A percentile compares a stretch with the other conserved stretches of the same genome.
phyloP scores from a whole-genome alignment of 2,797 vertebrate species.

The Poeciliopsis presidionis region DNA sequence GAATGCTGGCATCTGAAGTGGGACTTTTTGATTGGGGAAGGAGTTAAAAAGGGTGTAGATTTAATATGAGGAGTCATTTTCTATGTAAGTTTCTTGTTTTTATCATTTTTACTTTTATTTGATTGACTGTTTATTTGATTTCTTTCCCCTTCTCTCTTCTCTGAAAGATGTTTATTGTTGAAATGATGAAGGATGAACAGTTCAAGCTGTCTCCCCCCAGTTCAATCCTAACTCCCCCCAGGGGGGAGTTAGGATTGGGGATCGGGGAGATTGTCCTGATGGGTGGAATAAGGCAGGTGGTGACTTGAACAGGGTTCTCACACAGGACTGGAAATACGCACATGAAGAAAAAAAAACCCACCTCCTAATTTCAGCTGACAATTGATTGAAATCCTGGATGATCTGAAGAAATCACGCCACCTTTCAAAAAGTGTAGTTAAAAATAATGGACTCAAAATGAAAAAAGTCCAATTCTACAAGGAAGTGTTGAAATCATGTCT shows the following conservation, averaged over 20 bases:
- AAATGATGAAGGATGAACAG: constrained; percentile 39
- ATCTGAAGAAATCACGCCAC: background rate
- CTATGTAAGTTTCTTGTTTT: constrained; percentile 60
- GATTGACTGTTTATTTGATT: constrained; percentile 62
- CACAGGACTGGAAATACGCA: constrained; percentile 7
- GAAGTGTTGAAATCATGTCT: constrained; percentile 2
- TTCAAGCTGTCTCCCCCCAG: constrained; percentile 18
- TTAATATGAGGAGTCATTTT: constrained; percentile 50
- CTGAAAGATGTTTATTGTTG: constrained; percentile 61
- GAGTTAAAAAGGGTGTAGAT: constrained; percentile 20
- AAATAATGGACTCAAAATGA: background rate
- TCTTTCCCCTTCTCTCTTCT: constrained; percentile 52
- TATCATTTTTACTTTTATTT: constrained; percentile 66
- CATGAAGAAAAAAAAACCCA: background rate
- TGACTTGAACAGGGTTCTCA: constrained; percentile 39
- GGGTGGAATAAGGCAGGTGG: constrained; percentile 14
- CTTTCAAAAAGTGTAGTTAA: background rate
- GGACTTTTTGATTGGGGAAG: constrained; percentile 12
- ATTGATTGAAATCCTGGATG: background rate
- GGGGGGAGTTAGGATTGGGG: constrained; percentile 20
- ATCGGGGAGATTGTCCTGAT: background rate
- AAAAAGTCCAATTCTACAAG: background rate
- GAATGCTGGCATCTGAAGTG: constrained; percentile 35
- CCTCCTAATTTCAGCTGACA: background rate
- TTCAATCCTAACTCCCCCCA: background rate